Percentiles rank a stretch among this genome's conserved stretches.
Conservation (phyloP, 2,888 invertebrate genomes). For the Cryptops parisi region DNA sequence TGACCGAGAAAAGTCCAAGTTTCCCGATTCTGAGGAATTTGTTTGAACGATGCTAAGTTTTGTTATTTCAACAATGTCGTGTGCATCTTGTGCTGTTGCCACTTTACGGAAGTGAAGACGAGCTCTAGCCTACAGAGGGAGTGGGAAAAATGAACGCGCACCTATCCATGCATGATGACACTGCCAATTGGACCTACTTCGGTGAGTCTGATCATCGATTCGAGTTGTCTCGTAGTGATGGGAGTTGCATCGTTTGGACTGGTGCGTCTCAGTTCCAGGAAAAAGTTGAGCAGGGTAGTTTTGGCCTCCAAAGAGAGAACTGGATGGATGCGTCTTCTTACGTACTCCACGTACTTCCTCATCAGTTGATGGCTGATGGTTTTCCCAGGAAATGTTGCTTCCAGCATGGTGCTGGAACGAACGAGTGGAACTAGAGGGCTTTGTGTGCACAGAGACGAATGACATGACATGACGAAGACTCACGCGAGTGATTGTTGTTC, state of each 20-base stretch:
- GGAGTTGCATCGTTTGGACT: constrained; percentile 57
- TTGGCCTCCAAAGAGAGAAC: constrained; percentile 56
- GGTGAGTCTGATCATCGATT: constrained; percentile 72
- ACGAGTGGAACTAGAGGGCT: too few relatives aligned
- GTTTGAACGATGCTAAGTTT: constrained; percentile 63
- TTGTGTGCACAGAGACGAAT: too few relatives aligned
- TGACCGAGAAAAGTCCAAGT: constrained; percentile 44
- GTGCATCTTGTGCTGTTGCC: constrained; percentile 63
- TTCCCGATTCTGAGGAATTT: constrained; percentile 54
- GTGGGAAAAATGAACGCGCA: too few relatives aligned
- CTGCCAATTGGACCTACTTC: constrained; percentile 24
- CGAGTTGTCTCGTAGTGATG: constrained; percentile 73
- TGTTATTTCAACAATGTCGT: constrained; percentile 71
- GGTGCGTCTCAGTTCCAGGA: constrained; percentile 53
- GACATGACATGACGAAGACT: too few relatives aligned
- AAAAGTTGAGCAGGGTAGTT: constrained; percentile 56
- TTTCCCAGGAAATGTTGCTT: too few relatives aligned
- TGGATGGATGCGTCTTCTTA: constrained; percentile 62
- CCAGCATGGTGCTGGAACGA: too few relatives aligned
- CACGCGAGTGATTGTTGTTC: too few relatives aligned
- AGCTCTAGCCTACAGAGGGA: constrained; percentile 80
- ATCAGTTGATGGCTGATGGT: constrained; percentile 58
- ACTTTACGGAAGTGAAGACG: constrained; percentile 68
- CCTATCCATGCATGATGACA: too few relatives aligned
- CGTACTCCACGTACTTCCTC: constrained; percentile 83